These are phyloP conservation scores for Drosophila ambigua DNA, from an alignment of 1,140 invertebrate genomes.

Conservation along the genomic window DNA sequence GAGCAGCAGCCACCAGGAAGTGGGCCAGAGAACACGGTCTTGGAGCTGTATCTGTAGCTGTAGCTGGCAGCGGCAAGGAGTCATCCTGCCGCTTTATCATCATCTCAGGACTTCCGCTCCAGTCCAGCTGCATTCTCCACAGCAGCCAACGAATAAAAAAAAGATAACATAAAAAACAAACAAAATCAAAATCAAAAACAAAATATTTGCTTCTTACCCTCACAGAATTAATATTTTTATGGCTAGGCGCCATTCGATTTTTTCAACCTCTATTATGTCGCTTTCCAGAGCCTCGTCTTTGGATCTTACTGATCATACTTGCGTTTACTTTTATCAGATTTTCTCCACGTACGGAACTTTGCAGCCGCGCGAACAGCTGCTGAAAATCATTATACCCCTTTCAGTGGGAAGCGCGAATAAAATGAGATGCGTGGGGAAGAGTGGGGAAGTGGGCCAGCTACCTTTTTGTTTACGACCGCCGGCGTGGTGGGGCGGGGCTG, in stretches of 20 bases:
- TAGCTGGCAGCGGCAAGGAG: conserved; percentile 22
- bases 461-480: conserved; percentile 72
- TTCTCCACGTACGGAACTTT: too few relatives aligned
- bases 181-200: conserved; percentile 12
- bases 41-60: neutral
- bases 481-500: conserved; percentile 15
- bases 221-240: too few relatives aligned
- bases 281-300: too few relatives aligned
- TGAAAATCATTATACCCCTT: neutral
- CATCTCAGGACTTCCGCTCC: conserved; percentile 59
- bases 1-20: conserved; percentile 20
- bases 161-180: neutral
- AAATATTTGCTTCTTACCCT: conserved; percentile 6
- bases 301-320: too few relatives aligned
- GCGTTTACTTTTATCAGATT: too few relatives aligned
- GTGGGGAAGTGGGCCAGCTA: conserved; percentile 29
- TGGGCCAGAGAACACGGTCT: neutral
- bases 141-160: conserved; percentile 29
- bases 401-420: conserved; percentile 27
- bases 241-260: too few relatives aligned
- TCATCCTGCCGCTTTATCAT: conserved; percentile 52
- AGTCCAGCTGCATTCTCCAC: conserved; percentile 55
- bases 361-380: neutral
- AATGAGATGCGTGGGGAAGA: conserved; percentile 18
- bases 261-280: too few relatives aligned